Evolutionary conservation across 2,113 vertebrate species (phyloP), one percentile per base, ranked within the genome.

Genomic region (Calyptomena viridis): DNA sequence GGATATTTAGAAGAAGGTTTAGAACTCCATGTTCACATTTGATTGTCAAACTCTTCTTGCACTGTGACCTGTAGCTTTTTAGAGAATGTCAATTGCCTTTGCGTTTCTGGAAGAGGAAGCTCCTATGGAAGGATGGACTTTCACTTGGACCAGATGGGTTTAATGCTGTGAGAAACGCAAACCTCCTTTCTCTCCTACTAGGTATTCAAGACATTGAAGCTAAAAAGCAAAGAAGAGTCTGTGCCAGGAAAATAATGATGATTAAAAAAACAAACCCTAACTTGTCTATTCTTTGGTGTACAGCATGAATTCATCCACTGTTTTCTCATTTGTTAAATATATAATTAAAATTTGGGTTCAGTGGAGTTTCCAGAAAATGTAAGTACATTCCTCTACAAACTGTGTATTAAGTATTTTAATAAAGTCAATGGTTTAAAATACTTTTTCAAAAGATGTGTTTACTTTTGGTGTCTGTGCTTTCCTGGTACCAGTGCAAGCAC

Each of bases 331-430:
- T 97, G 67, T 87, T 97, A 93, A 93, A 95, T 95, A 94, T 90
- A 92, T 63, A 68, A 92, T 96, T 87, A 94, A 93, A 87, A 92
- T 86, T 97, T 98, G 91, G 84, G 95, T 97, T 98, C 97, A 73
- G 64, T 98, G 96, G 95, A 97, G 95, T 97, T 97, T 97, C 94
- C 96, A 79, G 88, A 97, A 97, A 96, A 96, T 95, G 89, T 96
- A 97, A 97, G 96, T 98, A 98, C 97, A 97, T 98, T 98, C 97
- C 97, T 98, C 96, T 95, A 90, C 87, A 93, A 95, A 95, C 92
- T 47, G 50, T 97, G 95, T 97, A 96, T 97, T 94, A 94, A 90
- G 50, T 96, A 97, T 97, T 98, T 97, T 98, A 98, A 98, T 98
- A 98, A 98, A 98, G 95, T 97, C 94, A 95, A 63, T 97, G 94